Percentiles rank a stretch among this genome's conserved stretches.
Conservation (phyloP, 2,888 invertebrate species). For the Phytoseiulus persimilis region DNA sequence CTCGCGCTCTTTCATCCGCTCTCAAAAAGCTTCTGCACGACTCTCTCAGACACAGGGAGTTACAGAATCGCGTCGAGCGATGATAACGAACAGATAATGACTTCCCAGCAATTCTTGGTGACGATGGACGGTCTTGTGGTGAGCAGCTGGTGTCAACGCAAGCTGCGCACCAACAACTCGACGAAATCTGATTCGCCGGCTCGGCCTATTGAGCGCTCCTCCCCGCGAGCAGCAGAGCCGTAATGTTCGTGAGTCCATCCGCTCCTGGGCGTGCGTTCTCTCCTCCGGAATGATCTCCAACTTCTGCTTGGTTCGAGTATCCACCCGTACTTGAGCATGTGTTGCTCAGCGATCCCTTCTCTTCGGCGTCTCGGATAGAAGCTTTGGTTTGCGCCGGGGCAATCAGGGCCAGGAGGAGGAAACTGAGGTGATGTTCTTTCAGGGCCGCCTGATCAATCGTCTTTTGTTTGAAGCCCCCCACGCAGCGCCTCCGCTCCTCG, state of each 20-base stretch:
- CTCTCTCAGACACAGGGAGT: not conserved
- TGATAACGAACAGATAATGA: not conserved
- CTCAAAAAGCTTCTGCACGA: not conserved
- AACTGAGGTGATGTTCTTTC: not conserved
- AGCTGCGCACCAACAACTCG: not conserved
- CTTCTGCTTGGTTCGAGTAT: not conserved
- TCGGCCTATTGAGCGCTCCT: not conserved
- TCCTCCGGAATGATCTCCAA: not conserved
- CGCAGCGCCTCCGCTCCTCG: not conserved
- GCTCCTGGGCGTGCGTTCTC: not conserved
- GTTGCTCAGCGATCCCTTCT: not conserved
- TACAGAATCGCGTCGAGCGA: not conserved
- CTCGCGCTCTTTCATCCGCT: not conserved
- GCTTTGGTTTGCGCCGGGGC: not conserved
- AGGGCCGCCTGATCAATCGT: not conserved
- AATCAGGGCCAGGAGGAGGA: not conserved
- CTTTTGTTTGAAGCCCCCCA: not conserved
- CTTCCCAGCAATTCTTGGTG: not conserved
- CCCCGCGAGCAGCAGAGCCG: not conserved
- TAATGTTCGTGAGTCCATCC: not conserved
- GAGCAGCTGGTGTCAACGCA: constrained; percentile 5
- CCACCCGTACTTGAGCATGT: not conserved
- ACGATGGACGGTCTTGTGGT: not conserved
- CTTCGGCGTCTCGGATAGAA: not conserved
- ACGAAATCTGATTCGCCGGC: not conserved